Evolutionary conservation across 2,888 invertebrate genomes (phyloP).

Genomic region (Pediacus dermestoides): DNA sequence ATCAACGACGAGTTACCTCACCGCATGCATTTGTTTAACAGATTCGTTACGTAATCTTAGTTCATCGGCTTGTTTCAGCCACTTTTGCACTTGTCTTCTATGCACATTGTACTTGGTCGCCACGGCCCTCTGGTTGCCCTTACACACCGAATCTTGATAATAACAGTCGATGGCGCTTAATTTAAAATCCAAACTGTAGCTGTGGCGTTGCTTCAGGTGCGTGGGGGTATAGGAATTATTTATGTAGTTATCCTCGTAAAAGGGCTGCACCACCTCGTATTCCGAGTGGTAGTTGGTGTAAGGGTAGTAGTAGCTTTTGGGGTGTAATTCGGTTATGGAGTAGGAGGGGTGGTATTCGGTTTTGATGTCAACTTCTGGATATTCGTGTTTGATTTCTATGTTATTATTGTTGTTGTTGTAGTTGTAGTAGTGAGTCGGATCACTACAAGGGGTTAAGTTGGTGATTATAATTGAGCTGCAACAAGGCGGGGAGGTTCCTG

Average conservation of each 20-base stretch:
- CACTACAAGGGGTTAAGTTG: too few species aligned
- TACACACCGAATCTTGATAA: slow-evolving; percentile 52
- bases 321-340: slow-evolving; percentile 47
- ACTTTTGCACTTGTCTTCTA: slow-evolving; percentile 54
- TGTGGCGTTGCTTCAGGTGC: slow-evolving; percentile 43
- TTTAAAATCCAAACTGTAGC: slow-evolving; percentile 55
- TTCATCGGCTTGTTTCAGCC: slow-evolving; percentile 55
- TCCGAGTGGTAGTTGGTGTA: slow-evolving; percentile 15
- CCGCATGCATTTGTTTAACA: slow-evolving; percentile 39
- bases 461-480: slow-evolving; percentile 46
- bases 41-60: slow-evolving; percentile 42
- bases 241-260: slow-evolving; percentile 33
- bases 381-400: slow-evolving; percentile 14
- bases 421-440: slow-evolving; percentile 28
- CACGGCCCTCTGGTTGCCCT: slow-evolving; percentile 51
- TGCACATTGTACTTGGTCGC: slow-evolving; percentile 52
- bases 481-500: slow-evolving; percentile 36
- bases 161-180: slow-evolving; percentile 55
- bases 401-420: slow-evolving; percentile 37
- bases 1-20: slow-evolving; percentile 33
- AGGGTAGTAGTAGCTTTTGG: slow-evolving; percentile 48
- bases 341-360: slow-evolving; percentile 37
- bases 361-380: too few species aligned
- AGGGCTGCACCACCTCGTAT: slow-evolving; percentile 21
- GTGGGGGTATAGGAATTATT: slow-evolving; percentile 17